Evolutionary conservation across 2,113 vertebrate species (phyloP).

Genomic region (Mesoclemmys tuberculata): DNA sequence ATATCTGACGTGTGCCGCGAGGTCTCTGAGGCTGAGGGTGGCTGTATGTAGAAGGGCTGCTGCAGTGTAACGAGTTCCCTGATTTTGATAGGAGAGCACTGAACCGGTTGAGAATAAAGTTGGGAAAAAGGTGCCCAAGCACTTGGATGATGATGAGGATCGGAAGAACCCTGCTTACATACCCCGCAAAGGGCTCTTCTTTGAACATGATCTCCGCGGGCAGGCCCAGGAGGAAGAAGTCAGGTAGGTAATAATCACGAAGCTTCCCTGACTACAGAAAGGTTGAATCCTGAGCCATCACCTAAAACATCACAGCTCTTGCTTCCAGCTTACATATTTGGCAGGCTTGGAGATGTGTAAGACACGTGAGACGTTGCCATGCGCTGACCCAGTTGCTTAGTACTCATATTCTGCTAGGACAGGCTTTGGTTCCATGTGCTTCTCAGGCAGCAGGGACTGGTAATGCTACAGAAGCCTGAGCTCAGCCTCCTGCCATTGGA

Average conservation of each 20-base stretch:
- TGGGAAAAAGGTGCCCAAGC: slow-evolving; percentile 86
- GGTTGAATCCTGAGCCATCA: neutral
- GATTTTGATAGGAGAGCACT: slow-evolving; percentile 89
- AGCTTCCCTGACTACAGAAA: neutral
- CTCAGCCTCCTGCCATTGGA: fast-evolving
- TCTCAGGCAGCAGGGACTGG: neutral
- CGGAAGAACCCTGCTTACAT: slow-evolving; percentile 97
- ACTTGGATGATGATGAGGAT: slow-evolving; percentile 96
- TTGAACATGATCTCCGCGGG: slow-evolving; percentile 96
- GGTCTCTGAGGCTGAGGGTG: fast-evolving
- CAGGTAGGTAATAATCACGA: slow-evolving; percentile 72
- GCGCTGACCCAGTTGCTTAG: fast-evolving
- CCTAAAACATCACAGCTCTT: neutral
- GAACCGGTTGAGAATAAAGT: slow-evolving; percentile 91
- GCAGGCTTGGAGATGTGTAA: neutral
- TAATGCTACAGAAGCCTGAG: neutral
- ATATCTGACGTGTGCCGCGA: neutral
- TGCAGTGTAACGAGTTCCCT: slow-evolving; percentile 62
- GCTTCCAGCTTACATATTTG: neutral
- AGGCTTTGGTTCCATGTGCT: neutral
- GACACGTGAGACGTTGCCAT: neutral
- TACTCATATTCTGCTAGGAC: neutral
- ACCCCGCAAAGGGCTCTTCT: slow-evolving; percentile 96
- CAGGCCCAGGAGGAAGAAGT: slow-evolving; percentile 95
- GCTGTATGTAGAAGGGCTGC: neutral